These are phyloP conservation scores for Kuschelorhynchus macadamiae DNA, from an alignment of 2,888 invertebrate genomes.

Conservation along the genomic window DNA sequence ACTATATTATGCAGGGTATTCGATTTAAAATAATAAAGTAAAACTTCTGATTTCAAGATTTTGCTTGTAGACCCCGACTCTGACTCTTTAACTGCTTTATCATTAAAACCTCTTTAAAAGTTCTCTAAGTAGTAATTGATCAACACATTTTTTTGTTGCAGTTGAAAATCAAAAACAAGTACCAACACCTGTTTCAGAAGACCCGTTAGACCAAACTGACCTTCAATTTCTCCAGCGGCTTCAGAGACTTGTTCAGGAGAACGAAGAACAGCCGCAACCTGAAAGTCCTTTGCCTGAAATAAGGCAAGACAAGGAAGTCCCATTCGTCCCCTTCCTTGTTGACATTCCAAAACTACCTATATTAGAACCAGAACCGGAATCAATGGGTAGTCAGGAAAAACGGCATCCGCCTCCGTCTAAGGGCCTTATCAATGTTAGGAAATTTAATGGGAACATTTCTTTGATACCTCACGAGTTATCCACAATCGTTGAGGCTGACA, in stretches of 20 bases:
- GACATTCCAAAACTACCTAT: conserved; percentile 67
- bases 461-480: conserved; percentile 66
- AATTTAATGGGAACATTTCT: conserved; percentile 61
- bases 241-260: conserved; percentile 44
- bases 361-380: conserved; percentile 55
- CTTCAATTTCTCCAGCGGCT: conserved; percentile 52
- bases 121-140: too few relatives aligned
- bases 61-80: too few relatives aligned
- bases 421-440: conserved; percentile 58
- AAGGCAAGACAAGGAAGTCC: conserved; percentile 30
- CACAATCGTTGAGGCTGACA: conserved; percentile 66
- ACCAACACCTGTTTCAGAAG: background rate
- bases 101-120: too few relatives aligned
- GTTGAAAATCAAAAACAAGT: background rate
- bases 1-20: too few relatives aligned
- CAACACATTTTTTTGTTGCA: conserved; percentile 4
- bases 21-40: too few relatives aligned
- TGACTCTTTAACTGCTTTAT: too few relatives aligned
- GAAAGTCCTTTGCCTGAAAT: conserved; percentile 21
- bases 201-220: conserved; percentile 27
- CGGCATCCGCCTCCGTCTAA: conserved; percentile 65
- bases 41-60: too few relatives aligned
- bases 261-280: conserved; percentile 4
- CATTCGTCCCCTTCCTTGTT: conserved; percentile 63
- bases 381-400: conserved; percentile 30